Conservation (phyloP, 2,888 invertebrate genomes). For the Lathronympha strigana region DNA sequence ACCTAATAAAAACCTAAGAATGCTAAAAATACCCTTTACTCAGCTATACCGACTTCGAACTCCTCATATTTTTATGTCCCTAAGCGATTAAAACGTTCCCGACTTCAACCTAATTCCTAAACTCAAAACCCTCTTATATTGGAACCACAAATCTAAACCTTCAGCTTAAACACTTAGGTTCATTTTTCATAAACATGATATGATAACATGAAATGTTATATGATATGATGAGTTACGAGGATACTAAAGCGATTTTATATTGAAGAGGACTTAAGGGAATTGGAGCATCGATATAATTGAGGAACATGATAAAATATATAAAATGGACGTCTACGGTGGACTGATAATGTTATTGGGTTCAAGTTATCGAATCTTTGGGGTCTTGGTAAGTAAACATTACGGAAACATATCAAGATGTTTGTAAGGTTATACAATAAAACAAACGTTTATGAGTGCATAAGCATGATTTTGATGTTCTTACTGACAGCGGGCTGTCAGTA, state of each 20-base stretch:
- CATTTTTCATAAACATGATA: neutral
- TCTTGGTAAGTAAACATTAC: too few species aligned
- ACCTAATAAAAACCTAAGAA: slow-evolving; percentile 9
- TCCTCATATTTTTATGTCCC: slow-evolving; percentile 22
- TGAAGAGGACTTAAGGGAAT: slow-evolving; percentile 20
- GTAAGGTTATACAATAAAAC: too few species aligned
- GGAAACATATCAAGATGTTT: slow-evolving; percentile 1
- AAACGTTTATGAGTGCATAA: too few species aligned
- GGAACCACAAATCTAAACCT: neutral
- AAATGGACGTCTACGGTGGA: neutral
- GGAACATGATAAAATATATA: slow-evolving; percentile 27
- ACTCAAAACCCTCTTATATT: neutral
- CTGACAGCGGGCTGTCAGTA: too few species aligned
- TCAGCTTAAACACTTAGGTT: neutral
- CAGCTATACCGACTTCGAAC: slow-evolving; percentile 10
- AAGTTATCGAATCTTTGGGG: neutral
- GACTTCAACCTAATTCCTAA: neutral
- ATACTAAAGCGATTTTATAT: neutral
- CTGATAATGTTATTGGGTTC: slow-evolving; percentile 19
- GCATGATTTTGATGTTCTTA: too few species aligned
- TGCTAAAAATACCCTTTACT: slow-evolving; percentile 15
- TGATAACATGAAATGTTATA: too few species aligned
- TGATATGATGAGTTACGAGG: neutral
- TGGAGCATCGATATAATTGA: slow-evolving; percentile 24
- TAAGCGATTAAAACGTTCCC: slow-evolving; percentile 21